Percentiles rank a stretch among this genome's conserved stretches.
These are phyloP conservation scores for Cephalotes varians DNA, from an alignment of 2,888 invertebrate species.

Conservation along the genomic window DNA sequence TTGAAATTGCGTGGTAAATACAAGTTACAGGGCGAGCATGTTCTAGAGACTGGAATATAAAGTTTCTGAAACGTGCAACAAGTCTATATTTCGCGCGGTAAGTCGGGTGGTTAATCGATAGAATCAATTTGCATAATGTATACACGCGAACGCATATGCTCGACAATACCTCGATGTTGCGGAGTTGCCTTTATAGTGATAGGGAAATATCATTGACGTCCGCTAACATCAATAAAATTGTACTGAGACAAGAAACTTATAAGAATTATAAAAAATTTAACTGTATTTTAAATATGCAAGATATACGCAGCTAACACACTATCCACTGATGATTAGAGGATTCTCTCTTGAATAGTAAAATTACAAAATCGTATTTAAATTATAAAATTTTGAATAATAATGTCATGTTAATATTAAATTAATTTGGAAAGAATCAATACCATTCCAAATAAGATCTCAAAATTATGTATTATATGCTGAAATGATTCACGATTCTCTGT, in stretches of 20 bases:
- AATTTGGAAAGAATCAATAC: not conserved
- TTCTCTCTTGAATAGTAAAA: not conserved
- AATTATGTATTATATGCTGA: not conserved
- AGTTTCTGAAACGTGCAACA: constrained; percentile 62
- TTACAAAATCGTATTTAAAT: not conserved
- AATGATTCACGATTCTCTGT: constrained; percentile 19
- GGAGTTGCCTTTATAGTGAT: constrained; percentile 54
- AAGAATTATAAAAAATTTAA: constrained; percentile 2
- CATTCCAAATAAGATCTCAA: not conserved
- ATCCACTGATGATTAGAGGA: not conserved
- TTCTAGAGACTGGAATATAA: constrained; percentile 47
- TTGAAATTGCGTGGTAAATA: constrained; percentile 59
- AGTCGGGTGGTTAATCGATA: constrained; percentile 71
- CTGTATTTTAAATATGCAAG: constrained; percentile 7
- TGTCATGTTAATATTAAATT: not conserved
- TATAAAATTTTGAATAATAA: not conserved
- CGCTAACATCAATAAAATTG: constrained; percentile 56
- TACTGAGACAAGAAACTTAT: not conserved
- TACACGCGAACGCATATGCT: constrained; percentile 72
- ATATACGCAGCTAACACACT: not conserved
- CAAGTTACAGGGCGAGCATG: constrained; percentile 25
- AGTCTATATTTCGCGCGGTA: constrained; percentile 59
- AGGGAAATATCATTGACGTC: constrained; percentile 35
- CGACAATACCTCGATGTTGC: constrained; percentile 60
- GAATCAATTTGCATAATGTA: constrained; percentile 78